Base-by-base conservation (phyloP, 2,113 vertebrate species). In the Oncorhynchus clarkii region DNA sequence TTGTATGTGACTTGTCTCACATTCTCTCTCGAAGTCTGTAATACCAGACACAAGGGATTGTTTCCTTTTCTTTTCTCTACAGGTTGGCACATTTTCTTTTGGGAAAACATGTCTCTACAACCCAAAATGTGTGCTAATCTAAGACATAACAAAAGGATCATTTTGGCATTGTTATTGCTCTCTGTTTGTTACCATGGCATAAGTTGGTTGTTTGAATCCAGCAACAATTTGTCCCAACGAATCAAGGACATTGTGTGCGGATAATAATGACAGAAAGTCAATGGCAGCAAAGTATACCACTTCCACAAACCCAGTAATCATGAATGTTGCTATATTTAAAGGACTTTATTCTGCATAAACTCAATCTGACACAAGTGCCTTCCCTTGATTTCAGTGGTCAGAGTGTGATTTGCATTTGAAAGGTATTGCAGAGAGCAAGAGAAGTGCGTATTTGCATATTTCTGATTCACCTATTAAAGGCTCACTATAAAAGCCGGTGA, bases 381-480 rank as follows among this genome's bases (percentile, higher is more conserved):
- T 78, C 51, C 29, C 34, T 60, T 64, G 26, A 14, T 60, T 71
- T 80, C 26, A 14, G 26, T 26, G 16, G 20, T n/a, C 16, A 57
- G 18, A 9, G 22, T 51, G 20, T 12, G 22, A 68, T 72, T 78
- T 59, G 69, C 62, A 80, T 71, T 67, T 57, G 72, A 79, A 75
- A 67, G 62, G 45, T 65, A 60, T 66, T 59, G 79, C 70, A 76
- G 77, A 72, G 24, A 82, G 49, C 24, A 13, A 70, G 76, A 54
- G 64, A 51, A 68, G 73, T n/a, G 20, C 2, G 27, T 16, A 71
- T 90, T 84, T 81, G 85, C 84, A 85, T 85, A 81, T 67, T 78
- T 85, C 77, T 82, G 65, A 82, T 78, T 79, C 81, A 84, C 81
- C 75, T 85, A 11, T 45, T 45, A 12, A 45, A 45, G 85, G 84